Evolutionary conservation across 2,888 invertebrate genomes (phyloP).

Genomic region (Hydrotaea cyrtoneurina): DNA sequence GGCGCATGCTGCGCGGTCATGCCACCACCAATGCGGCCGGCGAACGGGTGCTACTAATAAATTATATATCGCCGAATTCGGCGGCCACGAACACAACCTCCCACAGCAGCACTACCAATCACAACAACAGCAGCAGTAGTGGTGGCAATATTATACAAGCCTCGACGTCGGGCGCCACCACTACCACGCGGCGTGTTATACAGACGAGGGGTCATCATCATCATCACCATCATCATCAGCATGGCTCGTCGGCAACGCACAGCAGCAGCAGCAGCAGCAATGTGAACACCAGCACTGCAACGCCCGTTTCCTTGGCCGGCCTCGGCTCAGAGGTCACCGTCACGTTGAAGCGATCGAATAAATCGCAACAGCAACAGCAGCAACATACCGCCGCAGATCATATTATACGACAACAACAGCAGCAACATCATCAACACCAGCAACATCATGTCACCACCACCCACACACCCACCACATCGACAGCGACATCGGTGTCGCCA

Average conservation of each 20-base stretch:
- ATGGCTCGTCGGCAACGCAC: slow-evolving; percentile 21
- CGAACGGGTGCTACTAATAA: slow-evolving; percentile 76
- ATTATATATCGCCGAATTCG: slow-evolving; percentile 75
- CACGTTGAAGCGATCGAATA: slow-evolving; percentile 74
- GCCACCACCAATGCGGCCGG: slow-evolving; percentile 77
- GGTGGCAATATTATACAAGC: slow-evolving; percentile 72
- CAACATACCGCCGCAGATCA: slow-evolving; percentile 75
- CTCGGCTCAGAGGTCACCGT: slow-evolving; percentile 78
- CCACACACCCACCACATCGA: slow-evolving; percentile 69
- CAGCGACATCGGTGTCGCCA: slow-evolving; percentile 73
- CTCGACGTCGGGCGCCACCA: slow-evolving; percentile 68
- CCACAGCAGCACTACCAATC: slow-evolving; percentile 59
- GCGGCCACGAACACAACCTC: slow-evolving; percentile 64
- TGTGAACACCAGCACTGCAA: slow-evolving; percentile 57
- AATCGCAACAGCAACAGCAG: slow-evolving; percentile 69
- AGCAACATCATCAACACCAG: slow-evolving; percentile 66
- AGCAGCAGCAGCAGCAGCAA: background rate
- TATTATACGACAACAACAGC: slow-evolving; percentile 74
- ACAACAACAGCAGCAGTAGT: slow-evolving; percentile 32
- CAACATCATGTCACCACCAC: slow-evolving; percentile 60
- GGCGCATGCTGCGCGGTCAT: slow-evolving; percentile 77
- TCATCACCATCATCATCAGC: slow-evolving; percentile 37
- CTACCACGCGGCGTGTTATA: slow-evolving; percentile 69
- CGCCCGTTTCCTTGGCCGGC: slow-evolving; percentile 77
- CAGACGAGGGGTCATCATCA: slow-evolving; percentile 64